Evolutionary conservation across 1,140 invertebrate species (phyloP), one percentile per base, ranked within the genome.

Genomic region (Orchesella cincta): DNA sequence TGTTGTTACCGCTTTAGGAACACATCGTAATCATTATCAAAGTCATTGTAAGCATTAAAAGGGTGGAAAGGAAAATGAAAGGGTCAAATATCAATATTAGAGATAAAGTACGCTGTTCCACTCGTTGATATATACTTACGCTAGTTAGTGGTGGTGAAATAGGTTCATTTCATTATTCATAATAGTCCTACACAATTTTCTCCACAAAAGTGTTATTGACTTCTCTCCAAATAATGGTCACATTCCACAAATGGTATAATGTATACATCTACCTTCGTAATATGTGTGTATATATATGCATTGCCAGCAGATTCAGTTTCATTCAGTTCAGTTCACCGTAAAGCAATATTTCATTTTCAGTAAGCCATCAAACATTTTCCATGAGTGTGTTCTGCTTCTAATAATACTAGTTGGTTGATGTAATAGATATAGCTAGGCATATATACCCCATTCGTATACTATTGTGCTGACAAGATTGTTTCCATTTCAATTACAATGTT

Each of bases 291-390:
- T 18, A 18, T 46, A 8, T 57, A 57, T 57, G 26, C 12, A 57
- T 3, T 57, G 26, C 14, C 39, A 57, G n/a, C 3, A 67, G 8
- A 18, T 23, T 67, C 62, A 26, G 62, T 33, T 67, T 67, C 62
- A 67, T 67, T 67, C 28, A 29, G 62, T 33, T 67, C 62, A 67
- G 3, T 29, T 31, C 62, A 29, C 62, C 62, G 31, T 67, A 67
- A 29, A 67, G 62, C 62, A 67, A 67, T 67, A 67, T 67, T 67
- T 67, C 62, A 67, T 67, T 67, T 67, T 67, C 62, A 67, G 31
- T 29, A 67, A 18, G 62, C 12, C 31, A 67, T 67, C 62, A 67
- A 46, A 46, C 20, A 46, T 46, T 8, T 20, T 12, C 20, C 39
- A 12, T 46, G 8, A 46, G 39, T 20, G 8, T 46, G 39, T 8